Base-by-base conservation (phyloP, 2,797 vertebrate genomes). In the Ispidina picta region DNA sequence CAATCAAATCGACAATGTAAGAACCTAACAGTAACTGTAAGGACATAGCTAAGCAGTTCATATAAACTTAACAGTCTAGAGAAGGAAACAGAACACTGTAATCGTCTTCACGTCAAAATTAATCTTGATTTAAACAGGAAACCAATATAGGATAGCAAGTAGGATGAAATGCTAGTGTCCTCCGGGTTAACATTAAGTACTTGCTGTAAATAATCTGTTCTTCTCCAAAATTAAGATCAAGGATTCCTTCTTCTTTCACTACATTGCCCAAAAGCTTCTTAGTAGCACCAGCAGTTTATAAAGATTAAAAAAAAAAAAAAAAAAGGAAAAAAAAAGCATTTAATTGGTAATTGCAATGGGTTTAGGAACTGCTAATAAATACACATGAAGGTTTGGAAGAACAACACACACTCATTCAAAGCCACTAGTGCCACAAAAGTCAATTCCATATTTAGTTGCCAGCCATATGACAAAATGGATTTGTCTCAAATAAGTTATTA, bases 311-410 rank as follows among this genome's bases (percentile, higher is more conserved):
- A 97, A 97, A 96, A 92, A 35, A 97, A 93, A 41, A 0, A 5
- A 46, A 46, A 46, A 6, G 44, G 9, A 12, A 12, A 22, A 12
- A 21, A 12, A 12, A 22, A 7, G 44, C 44, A 46, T 46, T 46
- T 95, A 95, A 96, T 91, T 77, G 28, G 92, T 93, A 96, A 96
- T 93, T 93, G 92, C 83, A 97, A 79, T 60, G 77, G 69, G 86
- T 95, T 95, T 87, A 91, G 65, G 95, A 91, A 92, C 86, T 86
- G 73, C 85, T 96, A 95, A 96, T 94, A 97, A 97, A 95, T 76
- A 94, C 12, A 86, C 41, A 56, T 15, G 68, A 49, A 90, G 84
- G 49, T n/a, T 8, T 20, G 4, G 80, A 95, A 92, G 43, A 80
- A 46, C 39, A 93, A 66, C 16, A 49, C 5, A 82, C 74, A 77